Base-by-base conservation (phyloP, 2,113 vertebrate genomes). In the Oreochromis niloticus region DNA sequence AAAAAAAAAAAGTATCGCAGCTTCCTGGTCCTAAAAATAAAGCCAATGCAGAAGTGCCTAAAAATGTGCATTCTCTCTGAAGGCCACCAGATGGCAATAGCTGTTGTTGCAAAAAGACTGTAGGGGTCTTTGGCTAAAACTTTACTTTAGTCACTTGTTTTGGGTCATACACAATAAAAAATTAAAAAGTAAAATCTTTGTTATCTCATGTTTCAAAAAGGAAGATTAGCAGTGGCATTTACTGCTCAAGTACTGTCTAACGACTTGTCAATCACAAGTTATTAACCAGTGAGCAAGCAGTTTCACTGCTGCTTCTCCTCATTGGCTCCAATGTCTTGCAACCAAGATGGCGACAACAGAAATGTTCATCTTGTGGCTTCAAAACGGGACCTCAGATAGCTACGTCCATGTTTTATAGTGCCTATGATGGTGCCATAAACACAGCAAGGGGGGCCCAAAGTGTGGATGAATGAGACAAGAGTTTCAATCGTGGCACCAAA, bases 401-500 rank as follows among this genome's bases (percentile, higher is more conserved):
- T 48, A 48, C 6, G 6, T 30, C 68, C 41, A 48, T 73, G 22
- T 73, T 30, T 73, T 73, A 73, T 30, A 73, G 9, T 48, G 24
- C 68, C 41, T 73, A 17, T 48, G 14, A 27, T 79, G 63, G 41
- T 27, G 80, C 57, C 55, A 17, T 50, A 63, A 83, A 59, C 36
- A 56, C 59, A 68, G 24, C 14, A 75, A 30, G 17, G 59, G 48
- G 82, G 87, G 80, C 36, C 22, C 24, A 22, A 66, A 84, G 63
- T 71, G 39, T 56, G 81, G 63, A 84, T 79, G 81, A 86, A 92
- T 63, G 78, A 85, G 75, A 89, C 46, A 57, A 79, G 43, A 71
- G 81, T 89, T 82, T 91, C 8, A 43, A 84, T 71, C 7, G 22
- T 24, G 84, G 86, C 85, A 87, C 85, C 63, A 55, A 87, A 91